phyloP scores from a whole-genome alignment of 2,888 invertebrate species.

The Drosophila pullipes region DNA sequence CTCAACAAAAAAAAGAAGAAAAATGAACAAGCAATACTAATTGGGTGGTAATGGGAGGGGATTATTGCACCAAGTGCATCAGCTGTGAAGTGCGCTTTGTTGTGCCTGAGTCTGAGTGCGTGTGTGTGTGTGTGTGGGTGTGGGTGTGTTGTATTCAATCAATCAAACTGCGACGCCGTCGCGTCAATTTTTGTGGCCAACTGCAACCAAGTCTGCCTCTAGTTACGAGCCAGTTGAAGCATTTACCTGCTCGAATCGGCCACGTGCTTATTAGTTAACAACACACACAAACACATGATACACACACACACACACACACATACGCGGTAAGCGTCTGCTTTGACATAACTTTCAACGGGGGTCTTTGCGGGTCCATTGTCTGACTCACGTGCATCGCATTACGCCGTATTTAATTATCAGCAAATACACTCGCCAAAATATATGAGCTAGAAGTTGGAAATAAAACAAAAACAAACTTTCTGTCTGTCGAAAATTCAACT shows the following conservation, averaged over 20 bases:
- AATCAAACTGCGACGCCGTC: conserved; percentile 63
- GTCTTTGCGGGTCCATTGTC: conserved; percentile 36
- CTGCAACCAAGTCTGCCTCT: conserved; percentile 5
- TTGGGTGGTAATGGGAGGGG: conserved; percentile 28
- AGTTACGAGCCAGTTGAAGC: conserved; percentile 42
- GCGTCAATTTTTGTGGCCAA: conserved; percentile 36
- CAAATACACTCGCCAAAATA: background rate
- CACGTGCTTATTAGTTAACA: conserved; percentile 61
- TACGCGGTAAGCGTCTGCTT: conserved; percentile 4
- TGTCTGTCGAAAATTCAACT: background rate
- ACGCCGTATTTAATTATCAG: conserved; percentile 31
- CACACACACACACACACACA: conserved; percentile 5
- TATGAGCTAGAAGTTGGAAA: background rate
- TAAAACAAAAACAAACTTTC: background rate
- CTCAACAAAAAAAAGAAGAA: background rate
- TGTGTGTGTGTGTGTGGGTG: background rate
- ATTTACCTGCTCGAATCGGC: conserved; percentile 38
- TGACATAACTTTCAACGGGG: conserved; percentile 14
- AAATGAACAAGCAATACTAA: conserved; percentile 57
- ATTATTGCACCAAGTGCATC: conserved; percentile 32
- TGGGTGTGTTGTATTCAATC: conserved; percentile 48
- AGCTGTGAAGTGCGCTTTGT: conserved; percentile 42
- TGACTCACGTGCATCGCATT: conserved; percentile 42
- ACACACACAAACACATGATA: conserved; percentile 15
- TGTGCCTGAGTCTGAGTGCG: background rate